These are phyloP conservation scores for Platygyra sinensis DNA, from an alignment of 64 coral and sea anemone species.

Conservation along the genomic window DNA sequence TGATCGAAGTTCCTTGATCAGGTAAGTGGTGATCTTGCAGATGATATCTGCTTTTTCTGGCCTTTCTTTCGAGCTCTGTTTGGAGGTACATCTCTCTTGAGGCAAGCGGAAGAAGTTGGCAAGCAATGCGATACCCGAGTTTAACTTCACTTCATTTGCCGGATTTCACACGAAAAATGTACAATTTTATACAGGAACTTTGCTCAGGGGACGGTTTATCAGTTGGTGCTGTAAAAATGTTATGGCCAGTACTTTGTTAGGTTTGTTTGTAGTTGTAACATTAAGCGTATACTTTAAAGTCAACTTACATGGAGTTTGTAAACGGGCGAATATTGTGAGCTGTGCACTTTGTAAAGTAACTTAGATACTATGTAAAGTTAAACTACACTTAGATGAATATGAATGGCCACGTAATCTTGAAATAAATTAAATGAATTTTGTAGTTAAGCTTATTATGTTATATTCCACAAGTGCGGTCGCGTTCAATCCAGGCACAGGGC, in stretches of 20 bases:
- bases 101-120: background rate
- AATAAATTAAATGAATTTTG: background rate
- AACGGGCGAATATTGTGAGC: background rate
- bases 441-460: background rate
- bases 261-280: background rate
- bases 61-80: background rate
- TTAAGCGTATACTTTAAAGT: background rate
- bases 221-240: background rate
- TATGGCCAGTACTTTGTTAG: background rate
- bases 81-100: background rate
- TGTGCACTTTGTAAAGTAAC: conserved; percentile 22
- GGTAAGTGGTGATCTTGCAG: background rate
- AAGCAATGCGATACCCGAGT: background rate
- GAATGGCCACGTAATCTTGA: background rate
- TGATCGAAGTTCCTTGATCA: conserved; percentile 36
- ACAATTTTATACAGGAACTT: too few species aligned
- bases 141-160: background rate
- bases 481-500: background rate
- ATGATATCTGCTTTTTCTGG: background rate
- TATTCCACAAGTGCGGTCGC: background rate
- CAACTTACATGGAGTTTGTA: background rate
- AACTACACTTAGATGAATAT: background rate
- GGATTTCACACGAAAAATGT: conserved; percentile 8
- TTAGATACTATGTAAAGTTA: background rate
- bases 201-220: background rate